phyloP scores from a whole-genome alignment of 2,888 invertebrate species.

The Ormyrus thymus region DNA sequence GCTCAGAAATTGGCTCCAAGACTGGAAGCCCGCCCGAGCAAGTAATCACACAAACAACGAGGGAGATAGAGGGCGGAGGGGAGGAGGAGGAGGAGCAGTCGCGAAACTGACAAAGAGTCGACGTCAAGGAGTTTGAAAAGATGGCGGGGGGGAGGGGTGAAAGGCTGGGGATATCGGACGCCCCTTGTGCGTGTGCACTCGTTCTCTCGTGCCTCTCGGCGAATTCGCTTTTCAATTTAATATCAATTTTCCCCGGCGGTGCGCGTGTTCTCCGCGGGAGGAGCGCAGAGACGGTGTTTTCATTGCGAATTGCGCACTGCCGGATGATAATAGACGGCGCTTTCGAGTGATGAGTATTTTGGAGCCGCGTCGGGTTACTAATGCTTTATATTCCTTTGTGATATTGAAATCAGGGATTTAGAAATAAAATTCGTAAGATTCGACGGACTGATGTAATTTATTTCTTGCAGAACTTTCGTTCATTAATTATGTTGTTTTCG shows the following conservation, averaged over 20 bases:
- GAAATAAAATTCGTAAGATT: no score
- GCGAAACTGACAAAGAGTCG: conserved; percentile 33
- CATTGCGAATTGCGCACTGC: no score
- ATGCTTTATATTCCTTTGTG: no score
- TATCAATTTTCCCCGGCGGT: conserved; percentile 26
- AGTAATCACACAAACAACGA: conserved; percentile 65
- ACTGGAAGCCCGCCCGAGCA: conserved; percentile 57
- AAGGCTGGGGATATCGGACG: conserved; percentile 1
- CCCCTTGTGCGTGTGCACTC: background rate
- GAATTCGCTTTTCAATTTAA: conserved; percentile 40
- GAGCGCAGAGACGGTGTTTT: no score
- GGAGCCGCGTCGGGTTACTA: no score
- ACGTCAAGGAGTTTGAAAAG: conserved; percentile 15
- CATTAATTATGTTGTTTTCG: no score
- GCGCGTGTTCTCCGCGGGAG: no score
- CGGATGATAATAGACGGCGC: no score
- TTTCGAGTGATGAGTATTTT: no score
- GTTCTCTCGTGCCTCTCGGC: conserved; percentile 13
- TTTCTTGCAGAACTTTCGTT: no score
- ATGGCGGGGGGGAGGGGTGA: background rate
- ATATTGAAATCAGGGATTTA: no score
- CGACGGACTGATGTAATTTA: no score
- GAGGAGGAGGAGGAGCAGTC: conserved; percentile 13
- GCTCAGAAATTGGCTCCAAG: conserved; percentile 62
- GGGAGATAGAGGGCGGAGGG: background rate